Evolutionary conservation across 1,140 invertebrate species (phyloP), one percentile per base, ranked within the genome.

Genomic region (Lasioglossum baleicum): DNA sequence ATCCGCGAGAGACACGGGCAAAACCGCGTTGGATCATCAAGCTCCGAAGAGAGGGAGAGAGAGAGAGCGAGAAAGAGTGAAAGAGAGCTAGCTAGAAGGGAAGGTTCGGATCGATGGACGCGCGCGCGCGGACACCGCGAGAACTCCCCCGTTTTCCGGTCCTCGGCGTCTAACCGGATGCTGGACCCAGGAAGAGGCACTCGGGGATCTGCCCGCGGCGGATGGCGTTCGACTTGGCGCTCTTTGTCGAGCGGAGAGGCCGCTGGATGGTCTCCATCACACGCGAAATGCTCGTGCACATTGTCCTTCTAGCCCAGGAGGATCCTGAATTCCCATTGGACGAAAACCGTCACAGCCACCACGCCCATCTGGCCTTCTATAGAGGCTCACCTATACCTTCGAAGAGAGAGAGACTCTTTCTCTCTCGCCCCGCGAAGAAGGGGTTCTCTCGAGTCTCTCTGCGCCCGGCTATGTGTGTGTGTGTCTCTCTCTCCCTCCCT

Each of bases 361-460:
- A 92, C 92, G 92, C 92, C 92, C 92, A 88, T 87, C 86, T 85
- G 84, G 83, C 88, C 87, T 89, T 91, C 89, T 90, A 89, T 87
- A 88, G 82, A 90, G 88, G 61, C 56, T 90, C 89, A 91, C 89
- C 90, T 89, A 89, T 87, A 91, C 88, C 89, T 90, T 85, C 81
- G 77, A 72, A 35, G 44, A 48, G 44, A 73, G 83, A 83, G 68
- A 82, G 60, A 74, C 76, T 69, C 77, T 81, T 72, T 86, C 83
- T 83, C 71, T 65, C 68, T 82, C 69, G 74, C 58, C 69, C 64
- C 65, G 13, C 42, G 58, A 70, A 72, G 64, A 67, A 78, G 44
- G 15, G 35, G 44, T 75, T 72, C 69, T 67, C 60, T 58, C 48
- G 17, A 40, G 15, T 10, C 40, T 64, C 40, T 64, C 67, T 65